phyloP scores from a whole-genome alignment of 2,797 vertebrate species.

The Muscicapa striata region DNA sequence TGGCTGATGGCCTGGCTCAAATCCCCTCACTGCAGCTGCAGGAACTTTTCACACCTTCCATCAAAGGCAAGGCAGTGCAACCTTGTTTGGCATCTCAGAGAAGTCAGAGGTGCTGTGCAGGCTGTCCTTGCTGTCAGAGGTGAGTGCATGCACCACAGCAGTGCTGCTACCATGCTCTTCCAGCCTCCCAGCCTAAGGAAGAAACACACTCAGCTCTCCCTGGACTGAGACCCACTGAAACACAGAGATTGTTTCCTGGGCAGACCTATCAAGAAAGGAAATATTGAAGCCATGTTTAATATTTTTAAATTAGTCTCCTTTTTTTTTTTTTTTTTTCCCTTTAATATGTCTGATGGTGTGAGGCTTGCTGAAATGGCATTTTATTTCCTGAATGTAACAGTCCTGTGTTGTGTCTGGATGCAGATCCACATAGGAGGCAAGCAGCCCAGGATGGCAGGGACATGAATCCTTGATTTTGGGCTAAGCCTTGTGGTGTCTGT shows the following conservation, averaged over 20 bases:
- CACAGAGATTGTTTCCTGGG: neutral
- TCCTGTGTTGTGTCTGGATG: fast-evolving
- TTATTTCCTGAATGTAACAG: neutral
- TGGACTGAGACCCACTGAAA: neutral
- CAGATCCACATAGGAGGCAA: neutral
- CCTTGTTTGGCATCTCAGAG: neutral
- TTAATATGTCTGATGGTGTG: neutral
- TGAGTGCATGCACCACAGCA: fast-evolving
- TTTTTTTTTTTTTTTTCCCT: too few relatives aligned
- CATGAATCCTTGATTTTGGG: fast-evolving
- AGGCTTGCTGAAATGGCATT: neutral
- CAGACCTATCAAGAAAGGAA: neutral
- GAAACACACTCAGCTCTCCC: fast-evolving
- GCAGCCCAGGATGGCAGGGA: neutral
- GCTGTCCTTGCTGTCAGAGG: neutral
- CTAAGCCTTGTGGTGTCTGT: neutral
- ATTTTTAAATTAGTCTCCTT: neutral
- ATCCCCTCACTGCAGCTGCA: neutral
- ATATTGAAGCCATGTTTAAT: neutral
- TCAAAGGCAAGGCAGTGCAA: neutral
- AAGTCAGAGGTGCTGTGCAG: neutral
- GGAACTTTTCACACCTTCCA: neutral
- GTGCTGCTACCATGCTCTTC: fast-evolving
- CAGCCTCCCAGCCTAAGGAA: neutral
- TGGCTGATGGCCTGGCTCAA: neutral